Base-by-base conservation (phyloP, 2,113 vertebrate species). In the Nerophis ophidion region DNA sequence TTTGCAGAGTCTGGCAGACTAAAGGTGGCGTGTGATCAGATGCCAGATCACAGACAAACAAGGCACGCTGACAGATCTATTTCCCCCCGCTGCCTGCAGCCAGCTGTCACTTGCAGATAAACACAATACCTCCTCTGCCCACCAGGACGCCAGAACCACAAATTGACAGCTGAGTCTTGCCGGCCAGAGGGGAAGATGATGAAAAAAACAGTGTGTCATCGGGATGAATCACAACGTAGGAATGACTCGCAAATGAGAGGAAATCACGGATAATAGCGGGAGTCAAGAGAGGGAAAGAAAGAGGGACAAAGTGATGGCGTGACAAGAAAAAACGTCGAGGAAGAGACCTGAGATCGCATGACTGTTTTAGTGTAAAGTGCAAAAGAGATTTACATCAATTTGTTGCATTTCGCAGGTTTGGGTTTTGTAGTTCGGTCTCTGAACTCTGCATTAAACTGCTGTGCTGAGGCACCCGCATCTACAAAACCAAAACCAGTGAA, bases 41-140 rank as follows among this genome's bases (percentile, higher is more conserved):
- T 68, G 74, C 77, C 80, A 77, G 62, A 77, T 81, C 79, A 66
- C 66, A 72, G 76, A 74, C 79, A 77, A 80, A 83, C 74, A 65
- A 77, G 80, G 73, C 81, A 57, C 70, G 58, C 72, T 80, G 80
- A 86, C 82, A 81, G 77, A 81, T 84, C 78, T 76, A 76, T 74
- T 66, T 76, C 80, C 76, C 76, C 65, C 67, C 11, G 58, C 79
- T 72, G 80, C 80, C 80, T 77, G 60, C 60, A 75, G 74, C 81
- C 84, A 84, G 83, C 82, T 86, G 84, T 82, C 81, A 75, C 69
- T 26, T 61, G 75, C 66, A 79, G 79, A 81, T 81, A 82, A 85
- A 81, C 74, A 83, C 79, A 81, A 82, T 66, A 71, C 70, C 72
- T 74, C 51, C 61, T 71, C 74, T 78, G 65, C 75, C 70, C 76